These are phyloP conservation scores for Turnix velox DNA, from an alignment of 2,113 vertebrate genomes.

Conservation along the genomic window DNA sequence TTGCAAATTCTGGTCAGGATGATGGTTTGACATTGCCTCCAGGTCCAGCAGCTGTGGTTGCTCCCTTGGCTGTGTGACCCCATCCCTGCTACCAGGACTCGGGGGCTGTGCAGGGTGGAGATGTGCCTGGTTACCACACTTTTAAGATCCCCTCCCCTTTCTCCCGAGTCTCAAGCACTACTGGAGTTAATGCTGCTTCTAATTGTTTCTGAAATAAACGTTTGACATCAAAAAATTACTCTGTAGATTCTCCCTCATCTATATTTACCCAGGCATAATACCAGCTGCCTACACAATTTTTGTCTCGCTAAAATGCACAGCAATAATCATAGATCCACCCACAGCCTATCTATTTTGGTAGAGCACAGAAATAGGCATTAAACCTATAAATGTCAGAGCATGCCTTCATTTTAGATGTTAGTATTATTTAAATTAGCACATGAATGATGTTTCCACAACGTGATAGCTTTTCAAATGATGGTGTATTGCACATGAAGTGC, in stretches of 20 bases:
- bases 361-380: constrained; percentile 61
- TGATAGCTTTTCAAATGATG: constrained; percentile 65
- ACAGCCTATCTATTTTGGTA: constrained; percentile 64
- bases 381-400: constrained; percentile 70
- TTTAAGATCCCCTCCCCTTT: neutral
- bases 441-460: constrained; percentile 45
- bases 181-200: neutral
- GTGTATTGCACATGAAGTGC: constrained; percentile 48
- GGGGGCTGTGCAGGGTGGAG: neutral
- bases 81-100: fast-evolving
- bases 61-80: neutral
- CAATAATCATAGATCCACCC: constrained; percentile 57
- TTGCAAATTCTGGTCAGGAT: neutral
- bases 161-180: neutral
- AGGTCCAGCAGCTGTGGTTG: neutral
- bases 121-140: neutral
- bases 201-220: constrained; percentile 31
- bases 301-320: constrained; percentile 59
- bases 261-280: constrained; percentile 54
- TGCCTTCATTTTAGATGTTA: constrained; percentile 51
- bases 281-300: constrained; percentile 56
- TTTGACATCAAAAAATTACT: constrained; percentile 23
- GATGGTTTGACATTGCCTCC: neutral
- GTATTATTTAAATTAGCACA: constrained; percentile 73
- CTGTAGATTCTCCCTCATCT: constrained; percentile 44